Percentiles rank a stretch among this genome's conserved stretches.
These are phyloP conservation scores for Dolichotis patagonum DNA, from an alignment of 2,113 vertebrate species.

Conservation along the genomic window DNA sequence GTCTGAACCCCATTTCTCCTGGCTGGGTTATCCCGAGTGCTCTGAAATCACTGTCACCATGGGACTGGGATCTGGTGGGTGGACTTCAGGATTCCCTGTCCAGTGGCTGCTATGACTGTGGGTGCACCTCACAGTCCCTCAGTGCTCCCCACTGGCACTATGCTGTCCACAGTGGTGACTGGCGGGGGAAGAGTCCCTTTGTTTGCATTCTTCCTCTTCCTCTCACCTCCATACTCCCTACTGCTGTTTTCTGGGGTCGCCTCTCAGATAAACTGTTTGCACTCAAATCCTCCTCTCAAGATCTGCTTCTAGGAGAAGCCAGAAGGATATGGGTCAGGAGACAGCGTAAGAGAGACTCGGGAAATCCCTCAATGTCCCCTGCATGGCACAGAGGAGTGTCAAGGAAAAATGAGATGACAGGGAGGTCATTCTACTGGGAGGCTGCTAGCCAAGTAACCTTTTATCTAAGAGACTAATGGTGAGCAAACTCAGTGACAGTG, in stretches of 20 bases:
- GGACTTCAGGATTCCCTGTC: not conserved
- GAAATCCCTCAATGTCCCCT: not conserved
- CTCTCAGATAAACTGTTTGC: not conserved
- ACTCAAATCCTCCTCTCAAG: not conserved
- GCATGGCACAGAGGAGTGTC: rapidly evolving
- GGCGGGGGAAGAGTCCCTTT: not conserved
- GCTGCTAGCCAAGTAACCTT: not conserved
- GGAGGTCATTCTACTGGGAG: not conserved
- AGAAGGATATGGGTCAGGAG: not conserved
- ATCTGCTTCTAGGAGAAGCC: not conserved
- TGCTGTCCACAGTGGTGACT: not conserved
- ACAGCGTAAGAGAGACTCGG: not conserved
- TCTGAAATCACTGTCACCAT: not conserved
- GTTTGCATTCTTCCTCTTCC: too few species aligned
- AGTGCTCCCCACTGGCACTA: too few species aligned
- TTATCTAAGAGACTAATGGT: not conserved
- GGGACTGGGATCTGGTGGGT: too few species aligned
- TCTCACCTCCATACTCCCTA: not conserved
- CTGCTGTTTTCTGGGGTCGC: not conserved
- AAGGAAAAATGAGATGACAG: not conserved
- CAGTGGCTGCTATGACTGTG: not conserved
- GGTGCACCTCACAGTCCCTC: rapidly evolving
- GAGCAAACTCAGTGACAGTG: not conserved
- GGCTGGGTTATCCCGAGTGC: not conserved
- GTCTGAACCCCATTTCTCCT: not conserved